Evolutionary conservation across 2,113 vertebrate genomes (phyloP), one percentile per base, ranked within the genome.

Genomic region (Catharus bicknelli): DNA sequence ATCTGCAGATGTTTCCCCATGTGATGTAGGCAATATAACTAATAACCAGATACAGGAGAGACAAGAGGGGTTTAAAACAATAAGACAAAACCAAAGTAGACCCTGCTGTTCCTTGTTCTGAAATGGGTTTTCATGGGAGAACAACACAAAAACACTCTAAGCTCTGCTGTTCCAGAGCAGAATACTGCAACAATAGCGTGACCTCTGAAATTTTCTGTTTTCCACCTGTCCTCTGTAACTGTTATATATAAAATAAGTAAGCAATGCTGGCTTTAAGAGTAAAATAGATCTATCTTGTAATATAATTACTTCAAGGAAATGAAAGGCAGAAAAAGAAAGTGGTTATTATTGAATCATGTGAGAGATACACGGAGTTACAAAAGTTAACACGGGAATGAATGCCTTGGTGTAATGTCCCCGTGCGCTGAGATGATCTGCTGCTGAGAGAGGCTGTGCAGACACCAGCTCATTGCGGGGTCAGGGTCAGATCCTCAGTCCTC

Each of bases 251-350:
- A 89, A 78, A 34, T n/a, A 89, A 75, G 48, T 32, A 82, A 94
- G 29, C 54, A 68, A 26, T 40, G 8, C 53, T 92, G 78, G 19
- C 70, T 80, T 67, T 66, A 74, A 70, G 73, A 90, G 38, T 57
- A 61, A 86, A 90, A 83, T 27, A 76, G 51, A 77, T 88, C 43
- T 70, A 54, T 66, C 83, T 70, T 38, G 32, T 86, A 93, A 86
- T 55, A 48, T 3, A 70, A 94, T 86, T 93, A 83, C 61, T 93
- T 83, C 45, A 85, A 87, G 93, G 78, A 91, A 95, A 95, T 84
- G 79, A 76, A 89, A 82, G 87, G 74, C 53, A 82, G 45, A 79
- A 78, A 83, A 90, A 90, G 51, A 74, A 94, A 87, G 87, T 50
- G 45, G 62, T 8, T 57, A 47, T 91, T 94, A 92, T 50, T 54